Conservation (phyloP, 30 jellyfish, hydroid and myxozoan genomes). For the Rhopilema esculentum region DNA sequence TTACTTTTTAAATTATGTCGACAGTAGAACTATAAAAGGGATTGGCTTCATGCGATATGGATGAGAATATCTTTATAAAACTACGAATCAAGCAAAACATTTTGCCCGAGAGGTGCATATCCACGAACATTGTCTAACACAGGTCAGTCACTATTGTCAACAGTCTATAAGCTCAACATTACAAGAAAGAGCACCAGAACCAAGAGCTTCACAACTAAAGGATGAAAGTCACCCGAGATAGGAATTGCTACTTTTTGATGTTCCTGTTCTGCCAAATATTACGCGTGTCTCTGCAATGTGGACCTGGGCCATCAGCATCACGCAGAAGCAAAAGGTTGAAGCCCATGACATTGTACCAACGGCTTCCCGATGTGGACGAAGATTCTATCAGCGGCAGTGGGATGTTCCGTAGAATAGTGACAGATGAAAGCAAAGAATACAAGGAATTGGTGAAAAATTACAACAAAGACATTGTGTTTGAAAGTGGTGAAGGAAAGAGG, state of each 20-base stretch:
- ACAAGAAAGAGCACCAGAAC: too few species aligned
- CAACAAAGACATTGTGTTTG: conserved; percentile 64
- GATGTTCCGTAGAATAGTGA: conserved; percentile 61
- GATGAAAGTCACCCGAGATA: neutral
- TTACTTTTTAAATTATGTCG: conserved; percentile 21
- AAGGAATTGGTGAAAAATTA: conserved; percentile 33
- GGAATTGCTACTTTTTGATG: neutral
- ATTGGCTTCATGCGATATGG: neutral
- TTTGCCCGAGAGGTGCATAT: neutral
- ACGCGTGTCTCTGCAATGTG: conserved; percentile 41
- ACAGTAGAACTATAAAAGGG: conserved; percentile 11
- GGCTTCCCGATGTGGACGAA: conserved; percentile 68
- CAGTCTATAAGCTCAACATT: too few species aligned
- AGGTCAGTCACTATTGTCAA: too few species aligned
- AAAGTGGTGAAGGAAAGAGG: conserved; percentile 42
- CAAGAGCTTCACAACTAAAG: too few species aligned
- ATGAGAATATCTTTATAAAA: neutral
- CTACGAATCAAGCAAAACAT: neutral
- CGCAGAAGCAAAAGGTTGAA: conserved; percentile 20
- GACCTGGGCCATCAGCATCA: conserved; percentile 52
- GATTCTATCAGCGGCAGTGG: conserved; percentile 73
- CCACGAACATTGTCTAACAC: neutral
- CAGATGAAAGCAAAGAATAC: conserved; percentile 39
- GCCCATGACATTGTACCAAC: conserved; percentile 63
- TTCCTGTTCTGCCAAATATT: neutral